These are phyloP conservation scores for Latrodectus elegans DNA, from an alignment of 2,888 invertebrate species.

Conservation along the genomic window DNA sequence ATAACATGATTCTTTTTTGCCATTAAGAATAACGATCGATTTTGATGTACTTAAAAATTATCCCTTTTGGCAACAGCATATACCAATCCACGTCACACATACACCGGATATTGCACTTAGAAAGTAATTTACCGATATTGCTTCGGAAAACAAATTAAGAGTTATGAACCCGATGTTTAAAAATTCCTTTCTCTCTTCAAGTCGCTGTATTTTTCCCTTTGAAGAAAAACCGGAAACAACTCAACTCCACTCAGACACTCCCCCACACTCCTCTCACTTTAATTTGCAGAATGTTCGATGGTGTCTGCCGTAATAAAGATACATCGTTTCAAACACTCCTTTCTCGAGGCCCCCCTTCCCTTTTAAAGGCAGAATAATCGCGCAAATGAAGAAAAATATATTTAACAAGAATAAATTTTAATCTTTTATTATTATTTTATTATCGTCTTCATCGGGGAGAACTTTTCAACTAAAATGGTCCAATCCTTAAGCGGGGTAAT, in stretches of 20 bases:
- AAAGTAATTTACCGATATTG: constrained; percentile 37
- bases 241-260: constrained; percentile 9
- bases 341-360: background rate
- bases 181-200: constrained; percentile 7
- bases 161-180: constrained; percentile 30
- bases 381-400: constrained; percentile 59
- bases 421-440: constrained; percentile 55
- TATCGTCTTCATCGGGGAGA: constrained; percentile 16
- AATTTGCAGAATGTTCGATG: constrained; percentile 43
- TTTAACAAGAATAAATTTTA: constrained; percentile 60
- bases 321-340: constrained; percentile 9
- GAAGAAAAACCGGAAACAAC: constrained; percentile 9
- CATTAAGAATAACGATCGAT: constrained; percentile 7
- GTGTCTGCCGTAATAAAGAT: constrained; percentile 49
- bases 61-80: background rate
- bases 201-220: background rate
- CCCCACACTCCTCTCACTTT: constrained; percentile 4
- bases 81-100: background rate
- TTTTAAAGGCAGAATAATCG: constrained; percentile 51
- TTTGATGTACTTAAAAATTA: background rate
- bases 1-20: background rate
- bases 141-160: constrained; percentile 43
- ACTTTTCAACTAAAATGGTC: background rate
- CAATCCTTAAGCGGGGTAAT: constrained; percentile 29
- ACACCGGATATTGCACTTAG: constrained; percentile 7